Conservation (phyloP, 2,113 vertebrate species). For the Pygathrix nemaeus region DNA sequence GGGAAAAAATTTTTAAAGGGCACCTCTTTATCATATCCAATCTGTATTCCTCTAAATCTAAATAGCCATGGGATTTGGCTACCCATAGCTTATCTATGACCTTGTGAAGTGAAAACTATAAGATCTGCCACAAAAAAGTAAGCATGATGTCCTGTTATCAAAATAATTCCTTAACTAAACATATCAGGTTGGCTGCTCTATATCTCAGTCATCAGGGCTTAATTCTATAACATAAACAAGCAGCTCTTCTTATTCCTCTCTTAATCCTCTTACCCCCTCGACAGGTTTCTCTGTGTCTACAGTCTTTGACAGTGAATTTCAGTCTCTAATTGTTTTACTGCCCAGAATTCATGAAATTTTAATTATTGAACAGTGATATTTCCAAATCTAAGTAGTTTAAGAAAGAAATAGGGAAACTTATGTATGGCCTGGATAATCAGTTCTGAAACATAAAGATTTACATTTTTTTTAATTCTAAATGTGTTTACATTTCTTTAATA, state of each 20-base stretch:
- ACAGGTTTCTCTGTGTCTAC: background rate
- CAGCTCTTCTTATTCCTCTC: background rate
- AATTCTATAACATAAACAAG: background rate
- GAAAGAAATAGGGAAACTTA: background rate
- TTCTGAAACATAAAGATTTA: background rate
- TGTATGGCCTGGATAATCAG: background rate
- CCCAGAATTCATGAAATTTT: slow-evolving; percentile 26
- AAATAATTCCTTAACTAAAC: background rate
- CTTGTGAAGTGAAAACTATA: background rate
- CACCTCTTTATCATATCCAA: background rate
- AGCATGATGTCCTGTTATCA: background rate
- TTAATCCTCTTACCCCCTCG: background rate
- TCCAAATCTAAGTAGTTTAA: slow-evolving; percentile 34
- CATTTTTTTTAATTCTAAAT: background rate
- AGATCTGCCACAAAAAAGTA: background rate
- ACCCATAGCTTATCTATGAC: background rate
- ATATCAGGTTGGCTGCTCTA: background rate
- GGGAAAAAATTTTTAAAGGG: background rate
- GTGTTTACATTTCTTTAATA: slow-evolving; percentile 17
- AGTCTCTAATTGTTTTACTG: background rate
- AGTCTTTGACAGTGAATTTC: background rate
- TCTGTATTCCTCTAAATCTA: background rate
- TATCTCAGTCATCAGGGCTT: background rate
- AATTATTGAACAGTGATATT: background rate
- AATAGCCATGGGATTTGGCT: background rate